Evolutionary conservation across 1,140 invertebrate genomes (phyloP), one percentile per base, ranked within the genome.

Genomic region (Hyposmocoma kahamanoa): DNA sequence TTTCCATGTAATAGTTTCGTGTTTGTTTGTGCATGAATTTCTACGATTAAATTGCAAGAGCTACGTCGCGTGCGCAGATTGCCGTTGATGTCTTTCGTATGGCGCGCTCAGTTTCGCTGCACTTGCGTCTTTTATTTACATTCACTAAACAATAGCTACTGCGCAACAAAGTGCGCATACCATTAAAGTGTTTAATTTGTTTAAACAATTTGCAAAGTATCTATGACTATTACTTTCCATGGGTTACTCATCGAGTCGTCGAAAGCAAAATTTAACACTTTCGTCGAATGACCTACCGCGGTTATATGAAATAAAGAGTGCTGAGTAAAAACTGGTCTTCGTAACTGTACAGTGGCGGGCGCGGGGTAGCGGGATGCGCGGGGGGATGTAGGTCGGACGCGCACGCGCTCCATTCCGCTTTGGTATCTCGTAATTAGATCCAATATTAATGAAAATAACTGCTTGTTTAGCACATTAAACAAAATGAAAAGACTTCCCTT

Each of bases 211-310:
- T 58, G 62, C 57, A 58, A 58, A 62, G 58, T 49, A n/a, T n/a
- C 36, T 51, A 50, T 53, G 38, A 70, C 67, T 79, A 76, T 78
- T 74, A 79, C 78, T 84, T 84, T 84, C 81, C 82, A 81, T 67
- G 58, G 49, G 53, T 60, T 57, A 75, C 56, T 64, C 55, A 53
- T 56, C 57, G 54, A 66, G 64, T 61, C 59, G 62, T 65, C 62
- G 77, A 82, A 83, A 83, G 75, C 77, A 84, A 83, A 83, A 78
- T 78, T 81, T 72, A 68, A 73, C 80, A 79, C 78, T 84, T 83
- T 84, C 75, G 66, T 79, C 60, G 44, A 54, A 42, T 70, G 71
- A 74, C 74, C 75, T 57, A 68, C 62, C 67, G 61, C 54, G 49
- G 47, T 22, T 65, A 57, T 65, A 50, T 67, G 71, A 67, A 59